These are phyloP conservation scores for Brachyopa scutellaris DNA, from an alignment of 2,888 invertebrate genomes.

Conservation along the genomic window DNA sequence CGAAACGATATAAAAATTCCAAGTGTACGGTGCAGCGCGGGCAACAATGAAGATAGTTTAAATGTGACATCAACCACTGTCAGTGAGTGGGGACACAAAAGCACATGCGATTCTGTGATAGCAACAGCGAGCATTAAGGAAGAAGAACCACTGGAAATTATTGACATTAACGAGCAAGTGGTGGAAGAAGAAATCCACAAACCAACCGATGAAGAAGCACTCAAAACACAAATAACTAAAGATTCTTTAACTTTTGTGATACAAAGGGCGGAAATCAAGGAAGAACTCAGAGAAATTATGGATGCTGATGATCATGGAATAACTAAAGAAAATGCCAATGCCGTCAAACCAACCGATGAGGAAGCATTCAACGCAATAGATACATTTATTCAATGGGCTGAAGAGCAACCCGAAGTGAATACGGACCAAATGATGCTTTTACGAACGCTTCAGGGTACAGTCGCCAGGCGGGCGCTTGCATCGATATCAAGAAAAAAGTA, in stretches of 20 bases:
- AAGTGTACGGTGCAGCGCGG: not conserved
- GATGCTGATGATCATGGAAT: too few relatives aligned
- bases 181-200: too few relatives aligned
- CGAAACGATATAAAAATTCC: slow-evolving; percentile 9
- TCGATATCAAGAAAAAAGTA: slow-evolving; percentile 11
- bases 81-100: not conserved
- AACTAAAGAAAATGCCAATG: not conserved
- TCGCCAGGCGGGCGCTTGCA: slow-evolving; percentile 28
- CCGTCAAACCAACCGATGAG: not conserved
- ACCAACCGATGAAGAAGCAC: too few relatives aligned
- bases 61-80: too few relatives aligned
- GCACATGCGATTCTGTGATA: not conserved
- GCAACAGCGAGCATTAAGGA: not conserved
- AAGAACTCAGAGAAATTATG: slow-evolving; percentile 2
- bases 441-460: slow-evolving; percentile 32
- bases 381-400: slow-evolving; percentile 36
- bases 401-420: not conserved
- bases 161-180: too few relatives aligned
- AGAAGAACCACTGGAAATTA: not conserved
- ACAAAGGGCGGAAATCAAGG: too few relatives aligned
- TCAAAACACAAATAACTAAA: too few relatives aligned
- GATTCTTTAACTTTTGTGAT: too few relatives aligned
- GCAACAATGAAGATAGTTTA: slow-evolving; percentile 4
- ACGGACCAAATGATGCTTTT: slow-evolving; percentile 36
- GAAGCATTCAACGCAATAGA: slow-evolving; percentile 49